These are phyloP conservation scores for Oncorhynchus masou DNA, from an alignment of 2,113 vertebrate genomes.

Conservation along the genomic window DNA sequence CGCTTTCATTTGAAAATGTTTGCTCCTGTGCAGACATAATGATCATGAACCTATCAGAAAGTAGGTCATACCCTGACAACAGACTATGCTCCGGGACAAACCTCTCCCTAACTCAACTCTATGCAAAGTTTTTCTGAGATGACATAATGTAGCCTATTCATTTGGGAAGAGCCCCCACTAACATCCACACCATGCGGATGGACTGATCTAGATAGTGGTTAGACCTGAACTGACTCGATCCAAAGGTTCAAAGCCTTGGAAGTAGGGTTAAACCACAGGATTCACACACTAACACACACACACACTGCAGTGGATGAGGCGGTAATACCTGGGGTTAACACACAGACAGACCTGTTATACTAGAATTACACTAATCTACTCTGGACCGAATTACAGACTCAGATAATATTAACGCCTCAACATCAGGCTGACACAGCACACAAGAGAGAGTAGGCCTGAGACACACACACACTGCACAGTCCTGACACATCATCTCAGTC, in stretches of 20 bases:
- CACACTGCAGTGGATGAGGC: constrained; percentile 44
- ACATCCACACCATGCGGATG: too few relatives aligned
- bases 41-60: too few relatives aligned
- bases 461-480: background rate
- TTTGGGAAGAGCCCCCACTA: too few relatives aligned
- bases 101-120: too few relatives aligned
- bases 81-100: too few relatives aligned
- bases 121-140: too few relatives aligned
- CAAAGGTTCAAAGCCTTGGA: constrained; percentile 2
- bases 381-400: constrained; percentile 68
- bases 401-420: constrained; percentile 64
- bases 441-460: constrained; percentile 6
- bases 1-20: background rate
- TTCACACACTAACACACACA: constrained; percentile 33
- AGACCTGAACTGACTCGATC: background rate
- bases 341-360: constrained; percentile 59
- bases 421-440: constrained; percentile 43
- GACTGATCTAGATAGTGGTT: background rate
- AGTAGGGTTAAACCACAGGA: constrained; percentile 17
- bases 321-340: constrained; percentile 57
- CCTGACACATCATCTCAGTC: constrained; percentile 10
- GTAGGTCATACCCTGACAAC: too few relatives aligned
- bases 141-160: too few relatives aligned
- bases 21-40: too few relatives aligned
- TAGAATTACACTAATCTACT: constrained; percentile 73